Percentiles rank a stretch among this genome's conserved stretches.
phyloP scores from a whole-genome alignment of 2,113 vertebrate genomes.

The Setophaga petechia region DNA sequence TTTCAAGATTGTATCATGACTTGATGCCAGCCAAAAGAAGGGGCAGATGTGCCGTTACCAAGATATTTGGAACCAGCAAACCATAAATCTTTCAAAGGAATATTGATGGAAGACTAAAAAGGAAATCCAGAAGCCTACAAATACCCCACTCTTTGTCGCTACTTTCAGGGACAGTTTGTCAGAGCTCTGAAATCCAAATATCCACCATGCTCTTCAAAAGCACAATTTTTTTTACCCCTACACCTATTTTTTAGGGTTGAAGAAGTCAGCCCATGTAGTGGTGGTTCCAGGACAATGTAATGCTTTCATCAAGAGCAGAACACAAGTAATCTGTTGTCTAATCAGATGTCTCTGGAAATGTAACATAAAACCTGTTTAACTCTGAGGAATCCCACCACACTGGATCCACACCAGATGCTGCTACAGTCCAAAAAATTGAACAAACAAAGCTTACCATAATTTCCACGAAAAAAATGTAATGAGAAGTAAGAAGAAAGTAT shows the following conservation, averaged over 20 bases:
- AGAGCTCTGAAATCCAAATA: neutral
- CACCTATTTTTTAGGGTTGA: neutral
- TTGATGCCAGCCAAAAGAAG: neutral
- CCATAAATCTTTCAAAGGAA: neutral
- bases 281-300: neutral
- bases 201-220: neutral
- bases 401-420: neutral
- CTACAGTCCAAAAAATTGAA: neutral
- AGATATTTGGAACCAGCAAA: neutral
- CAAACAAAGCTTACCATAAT: neutral
- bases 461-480: neutral
- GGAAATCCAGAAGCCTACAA: neutral
- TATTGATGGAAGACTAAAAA: neutral
- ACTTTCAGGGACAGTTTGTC: neutral
- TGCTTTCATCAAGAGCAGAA: neutral
- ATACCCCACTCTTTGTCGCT: neutral
- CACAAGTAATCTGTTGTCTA: neutral
- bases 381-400: neutral
- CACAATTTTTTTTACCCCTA: fast-evolving
- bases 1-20: neutral
- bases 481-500: neutral
- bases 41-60: neutral
- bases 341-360: neutral
- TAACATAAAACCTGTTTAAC: neutral
- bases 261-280: neutral